Base-by-base conservation (phyloP, 2,113 vertebrate genomes). In the Euleptes europaea region DNA sequence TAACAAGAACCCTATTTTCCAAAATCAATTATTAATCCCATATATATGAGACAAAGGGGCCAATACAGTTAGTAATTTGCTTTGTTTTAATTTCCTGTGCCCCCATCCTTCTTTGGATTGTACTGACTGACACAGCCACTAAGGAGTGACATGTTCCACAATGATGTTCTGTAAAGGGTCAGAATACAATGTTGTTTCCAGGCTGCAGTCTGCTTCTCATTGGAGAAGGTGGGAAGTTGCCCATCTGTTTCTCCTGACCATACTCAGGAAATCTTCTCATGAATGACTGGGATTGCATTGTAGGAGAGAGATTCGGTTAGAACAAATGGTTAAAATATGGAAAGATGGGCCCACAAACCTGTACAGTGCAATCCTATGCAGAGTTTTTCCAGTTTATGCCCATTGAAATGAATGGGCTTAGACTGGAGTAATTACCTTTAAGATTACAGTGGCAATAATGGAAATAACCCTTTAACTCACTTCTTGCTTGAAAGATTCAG, bases 331-430 rank as follows among this genome's bases (percentile, higher is more conserved):
- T 74, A 51, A 94, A 94, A 94, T 94, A 92, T 92, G 94, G 93
- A 95, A 96, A 95, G 94, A 94, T 88, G 90, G 95, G 95, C 95
- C 94, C 94, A 93, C 94, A 95, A 96, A 96, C 91, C 92, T 95
- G 93, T 93, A n/a, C n/a, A n/a, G n/a, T n/a, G n/a, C n/a, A n/a
- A n/a, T n/a, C n/a, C n/a, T n/a, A n/a, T n/a, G n/a, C n/a, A n/a
- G n/a, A n/a, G n/a, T n/a, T n/a, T n/a, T n/a, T n/a, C n/a, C n/a
- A n/a, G n/a, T n/a, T n/a, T n/a, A n/a, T n/a, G n/a, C n/a, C n/a
- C n/a, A n/a, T n/a, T n/a, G n/a, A n/a, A n/a, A n/a, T n/a, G n/a
- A n/a, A n/a, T n/a, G n/a, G n/a, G n/a, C n/a, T n/a, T n/a, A n/a
- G n/a, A n/a, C n/a, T n/a, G n/a, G n/a, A n/a, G n/a, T n/a, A n/a